phyloP scores from a whole-genome alignment of 2,113 vertebrate species.

The Noturus placidus region DNA sequence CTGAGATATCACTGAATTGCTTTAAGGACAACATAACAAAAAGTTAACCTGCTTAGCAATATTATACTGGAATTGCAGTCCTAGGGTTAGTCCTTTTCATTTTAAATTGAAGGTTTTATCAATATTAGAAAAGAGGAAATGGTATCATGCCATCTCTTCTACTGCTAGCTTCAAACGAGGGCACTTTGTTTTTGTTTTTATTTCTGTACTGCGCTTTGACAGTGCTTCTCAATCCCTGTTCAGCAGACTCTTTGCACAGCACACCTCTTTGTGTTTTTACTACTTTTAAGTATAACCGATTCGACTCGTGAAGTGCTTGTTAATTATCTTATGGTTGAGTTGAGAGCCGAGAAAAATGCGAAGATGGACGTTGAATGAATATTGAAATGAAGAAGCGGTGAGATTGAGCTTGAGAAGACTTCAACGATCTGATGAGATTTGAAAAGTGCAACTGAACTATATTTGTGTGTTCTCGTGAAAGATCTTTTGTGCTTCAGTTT shows the following conservation, averaged over 20 bases:
- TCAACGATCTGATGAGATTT: not conserved
- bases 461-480: not conserved
- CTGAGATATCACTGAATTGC: not conserved
- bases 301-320: not conserved
- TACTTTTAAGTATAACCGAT: not conserved
- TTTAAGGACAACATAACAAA: not conserved
- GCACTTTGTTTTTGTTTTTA: not conserved
- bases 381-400: not conserved
- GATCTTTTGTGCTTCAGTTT: slow-evolving; percentile 3
- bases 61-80: too few relatives aligned
- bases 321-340: slow-evolving; percentile 4
- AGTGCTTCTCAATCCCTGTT: not conserved
- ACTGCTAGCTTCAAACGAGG: not conserved
- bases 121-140: not conserved
- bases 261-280: slow-evolving; percentile 11
- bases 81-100: not conserved
- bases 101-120: not conserved
- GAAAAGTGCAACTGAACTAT: not conserved
- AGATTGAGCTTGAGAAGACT: not conserved
- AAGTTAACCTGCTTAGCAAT: not conserved
- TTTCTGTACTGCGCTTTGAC: not conserved
- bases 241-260: not conserved
- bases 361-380: not conserved
- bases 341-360: not conserved
- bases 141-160: not conserved